Percentiles rank a stretch among this genome's conserved stretches.
Evolutionary conservation across 2,113 vertebrate species (phyloP).

Genomic region (Boleophthalmus pectinirostris): DNA sequence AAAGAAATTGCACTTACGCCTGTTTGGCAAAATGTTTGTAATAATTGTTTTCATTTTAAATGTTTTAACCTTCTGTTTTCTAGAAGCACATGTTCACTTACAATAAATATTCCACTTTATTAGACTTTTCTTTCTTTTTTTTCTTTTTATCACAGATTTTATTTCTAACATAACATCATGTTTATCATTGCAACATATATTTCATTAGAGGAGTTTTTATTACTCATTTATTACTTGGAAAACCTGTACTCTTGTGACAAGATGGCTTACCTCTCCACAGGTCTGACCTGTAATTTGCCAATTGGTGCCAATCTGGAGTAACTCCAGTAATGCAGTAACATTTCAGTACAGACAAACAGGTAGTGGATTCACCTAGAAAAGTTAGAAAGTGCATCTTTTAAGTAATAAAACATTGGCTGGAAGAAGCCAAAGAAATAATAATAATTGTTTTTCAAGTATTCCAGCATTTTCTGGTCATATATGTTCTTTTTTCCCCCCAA

Average conservation of each 20-base stretch:
- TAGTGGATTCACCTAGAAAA: too few relatives aligned
- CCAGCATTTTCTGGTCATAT: neutral
- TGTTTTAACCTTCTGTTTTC: constrained; percentile 34
- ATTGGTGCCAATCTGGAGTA: too few relatives aligned
- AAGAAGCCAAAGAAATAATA: too few relatives aligned
- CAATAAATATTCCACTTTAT: constrained; percentile 50
- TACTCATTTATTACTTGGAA: too few relatives aligned
- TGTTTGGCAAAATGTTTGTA: neutral
- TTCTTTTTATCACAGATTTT: neutral
- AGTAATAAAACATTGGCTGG: too few relatives aligned
- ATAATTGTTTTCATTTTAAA: neutral
- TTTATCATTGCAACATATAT: neutral
- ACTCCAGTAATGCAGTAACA: too few relatives aligned
- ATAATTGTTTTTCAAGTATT: neutral
- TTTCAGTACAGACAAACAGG: too few relatives aligned
- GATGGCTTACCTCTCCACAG: too few relatives aligned
- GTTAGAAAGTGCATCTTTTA: too few relatives aligned
- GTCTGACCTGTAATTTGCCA: too few relatives aligned
- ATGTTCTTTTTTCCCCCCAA: constrained; percentile 5
- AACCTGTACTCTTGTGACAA: too few relatives aligned
- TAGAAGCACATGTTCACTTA: constrained; percentile 18
- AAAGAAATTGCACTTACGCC: neutral
- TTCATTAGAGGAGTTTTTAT: too few relatives aligned
- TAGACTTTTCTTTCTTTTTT: neutral
- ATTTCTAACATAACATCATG: neutral